Evolutionary conservation across 1,140 invertebrate species (phyloP).

Genomic region (Habropoda laboriosa): DNA sequence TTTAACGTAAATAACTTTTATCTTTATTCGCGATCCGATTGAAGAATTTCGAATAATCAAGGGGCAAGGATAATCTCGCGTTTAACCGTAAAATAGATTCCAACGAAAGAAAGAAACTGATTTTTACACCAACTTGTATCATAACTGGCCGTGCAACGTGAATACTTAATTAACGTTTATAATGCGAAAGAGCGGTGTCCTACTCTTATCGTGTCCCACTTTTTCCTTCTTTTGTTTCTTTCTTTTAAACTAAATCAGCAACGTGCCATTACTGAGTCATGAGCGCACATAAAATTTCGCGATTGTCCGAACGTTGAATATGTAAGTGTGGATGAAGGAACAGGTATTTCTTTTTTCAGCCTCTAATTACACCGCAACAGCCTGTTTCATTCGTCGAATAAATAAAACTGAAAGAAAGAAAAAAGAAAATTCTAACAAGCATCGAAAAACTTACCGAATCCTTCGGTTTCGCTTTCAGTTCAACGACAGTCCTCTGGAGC

Average conservation of each 20-base stretch:
- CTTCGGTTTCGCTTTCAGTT: constrained; percentile 72
- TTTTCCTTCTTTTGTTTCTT: too few relatives aligned
- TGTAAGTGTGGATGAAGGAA: background rate
- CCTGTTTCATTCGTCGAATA: too few relatives aligned
- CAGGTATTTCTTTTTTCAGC: background rate
- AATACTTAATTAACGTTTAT: constrained; percentile 1
- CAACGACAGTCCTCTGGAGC: constrained; percentile 75
- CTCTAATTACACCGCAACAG: too few relatives aligned
- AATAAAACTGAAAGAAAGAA: background rate
- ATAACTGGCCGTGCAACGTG: background rate
- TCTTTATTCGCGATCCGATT: too few relatives aligned
- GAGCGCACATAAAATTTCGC: background rate
- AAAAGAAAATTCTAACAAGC: too few relatives aligned
- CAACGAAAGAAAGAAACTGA: background rate
- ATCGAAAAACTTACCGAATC: constrained; percentile 73
- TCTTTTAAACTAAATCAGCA: background rate
- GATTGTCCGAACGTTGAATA: constrained; percentile 1
- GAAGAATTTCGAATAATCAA: too few relatives aligned
- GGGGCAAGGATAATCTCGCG: too few relatives aligned
- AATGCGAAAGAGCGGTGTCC: background rate
- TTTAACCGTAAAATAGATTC: background rate
- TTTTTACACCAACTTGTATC: background rate
- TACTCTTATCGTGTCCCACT: background rate
- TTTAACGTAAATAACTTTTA: too few relatives aligned
- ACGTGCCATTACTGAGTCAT: background rate